Evolutionary conservation across 2,888 invertebrate genomes (phyloP), one percentile per base, ranked within the genome.

Genomic region (Cylindroiulus punctatus): DNA sequence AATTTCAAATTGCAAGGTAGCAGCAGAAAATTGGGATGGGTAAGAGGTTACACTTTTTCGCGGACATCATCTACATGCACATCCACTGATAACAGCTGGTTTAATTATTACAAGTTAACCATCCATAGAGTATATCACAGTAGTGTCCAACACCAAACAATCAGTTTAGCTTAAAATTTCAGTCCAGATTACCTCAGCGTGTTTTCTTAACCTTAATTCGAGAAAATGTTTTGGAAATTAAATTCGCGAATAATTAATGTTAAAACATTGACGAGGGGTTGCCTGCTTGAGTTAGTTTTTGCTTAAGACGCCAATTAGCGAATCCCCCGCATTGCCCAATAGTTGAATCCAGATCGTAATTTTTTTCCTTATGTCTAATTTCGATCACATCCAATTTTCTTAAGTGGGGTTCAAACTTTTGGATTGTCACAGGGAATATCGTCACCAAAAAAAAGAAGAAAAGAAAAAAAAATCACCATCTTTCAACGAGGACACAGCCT

Each of bases 361-460:
- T 76, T 76, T 76, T 76, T 76, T 8, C 26, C 30, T 30, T 10
- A 26, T 0, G 17, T 76, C 76, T 76, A 76, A 76, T 76, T 76
- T 76, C 76, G 76, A 76, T 76, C 76, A 76, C 30, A 76, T 76
- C 30, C 76, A 76, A 76, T 76, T 76, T 76, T 76, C 30, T 30
- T 76, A 76, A 76, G 76, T 76, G 76, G 76, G 8, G 76, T 76
- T 76, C 76, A 76, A 76, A 76, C 76, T 26, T 26, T 30, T 76
- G 26, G 76, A 76, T 76, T 76, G 76, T 76, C 76, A 76, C 14
- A 30, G 3, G 30, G 76, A 76, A 76, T 76, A 30, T 76, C 76
- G 30, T 76, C 76, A 76, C 12, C 5, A 14, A 26, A 76, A 76
- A 26, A 12, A 65, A 19, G 10, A 76, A 65, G 10, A 10, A 76